phyloP scores from a whole-genome alignment of 2,797 vertebrate genomes.

The Spinus pinus region DNA sequence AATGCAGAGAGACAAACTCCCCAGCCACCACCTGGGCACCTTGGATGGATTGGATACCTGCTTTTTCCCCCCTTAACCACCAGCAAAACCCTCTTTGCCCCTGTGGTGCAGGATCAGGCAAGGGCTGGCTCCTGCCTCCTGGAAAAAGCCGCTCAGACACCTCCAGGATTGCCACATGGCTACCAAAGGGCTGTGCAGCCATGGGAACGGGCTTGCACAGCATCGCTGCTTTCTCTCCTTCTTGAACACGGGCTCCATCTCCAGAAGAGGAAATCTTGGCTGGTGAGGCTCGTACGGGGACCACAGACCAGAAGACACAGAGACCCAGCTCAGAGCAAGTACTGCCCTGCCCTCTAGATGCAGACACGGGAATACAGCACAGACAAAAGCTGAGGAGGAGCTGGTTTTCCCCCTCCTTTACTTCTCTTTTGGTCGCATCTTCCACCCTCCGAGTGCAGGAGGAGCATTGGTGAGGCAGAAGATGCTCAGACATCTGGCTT shows the following conservation, averaged over 20 bases:
- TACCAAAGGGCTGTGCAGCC: neutral
- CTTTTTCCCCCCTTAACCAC: neutral
- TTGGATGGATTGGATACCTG: neutral
- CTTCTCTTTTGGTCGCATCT: neutral
- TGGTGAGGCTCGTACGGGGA: accelerated
- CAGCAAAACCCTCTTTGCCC: neutral
- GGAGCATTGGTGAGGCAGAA: neutral
- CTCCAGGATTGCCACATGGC: neutral
- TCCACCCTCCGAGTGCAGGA: neutral
- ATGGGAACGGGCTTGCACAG: neutral
- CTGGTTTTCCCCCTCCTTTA: neutral
- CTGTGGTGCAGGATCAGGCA: neutral
- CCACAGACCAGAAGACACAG: neutral
- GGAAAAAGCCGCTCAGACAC: neutral
- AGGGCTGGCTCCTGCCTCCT: neutral
- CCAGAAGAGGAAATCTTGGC: neutral
- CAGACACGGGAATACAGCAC: neutral
- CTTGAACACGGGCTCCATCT: accelerated
- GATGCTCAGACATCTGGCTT: neutral
- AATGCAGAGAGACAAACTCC: neutral
- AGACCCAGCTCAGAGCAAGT: neutral
- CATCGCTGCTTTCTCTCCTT: neutral
- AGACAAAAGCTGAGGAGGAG: neutral
- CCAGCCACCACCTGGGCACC: neutral
- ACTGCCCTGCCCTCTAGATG: slow-evolving; percentile 57